Evolutionary conservation across 2,888 invertebrate genomes (phyloP).

Genomic region (Biston stratarius): DNA sequence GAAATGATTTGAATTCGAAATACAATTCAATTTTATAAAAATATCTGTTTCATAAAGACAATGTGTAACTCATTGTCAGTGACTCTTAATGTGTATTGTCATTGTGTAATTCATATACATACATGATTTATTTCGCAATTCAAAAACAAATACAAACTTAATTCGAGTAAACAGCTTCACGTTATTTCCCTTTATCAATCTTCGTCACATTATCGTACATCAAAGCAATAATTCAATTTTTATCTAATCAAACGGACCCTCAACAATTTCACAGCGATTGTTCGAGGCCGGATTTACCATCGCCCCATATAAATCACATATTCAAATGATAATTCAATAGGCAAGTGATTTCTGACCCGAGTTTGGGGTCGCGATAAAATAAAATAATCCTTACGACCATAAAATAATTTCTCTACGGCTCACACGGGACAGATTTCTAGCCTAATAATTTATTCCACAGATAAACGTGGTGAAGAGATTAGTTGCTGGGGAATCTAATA

Average conservation of each 20-base stretch:
- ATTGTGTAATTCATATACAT: too few relatives aligned
- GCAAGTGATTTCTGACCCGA: constrained; percentile 73
- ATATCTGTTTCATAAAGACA: too few relatives aligned
- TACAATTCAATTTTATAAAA: too few relatives aligned
- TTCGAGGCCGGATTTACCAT: constrained; percentile 70
- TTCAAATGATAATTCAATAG: constrained; percentile 85
- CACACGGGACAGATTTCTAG: constrained; percentile 72
- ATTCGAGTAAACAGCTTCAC: background rate
- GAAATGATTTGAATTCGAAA: too few relatives aligned
- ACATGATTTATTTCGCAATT: too few relatives aligned
- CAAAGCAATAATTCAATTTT: constrained; percentile 68
- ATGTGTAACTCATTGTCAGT: too few relatives aligned
- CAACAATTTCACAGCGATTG: constrained; percentile 75
- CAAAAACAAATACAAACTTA: too few relatives aligned
- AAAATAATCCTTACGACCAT: constrained; percentile 74
- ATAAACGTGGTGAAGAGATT: constrained; percentile 70
- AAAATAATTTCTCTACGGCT: constrained; percentile 71
- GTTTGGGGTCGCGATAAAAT: constrained; percentile 68
- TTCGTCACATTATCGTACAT: constrained; percentile 55
- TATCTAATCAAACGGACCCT: constrained; percentile 74
- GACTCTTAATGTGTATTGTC: too few relatives aligned
- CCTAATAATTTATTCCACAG: constrained; percentile 76
- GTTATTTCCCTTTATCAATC: constrained; percentile 15
- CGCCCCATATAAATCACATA: constrained; percentile 75
- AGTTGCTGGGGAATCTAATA: constrained; percentile 72